Evolutionary conservation across 2,888 invertebrate species (phyloP), one percentile per base, ranked within the genome.

Genomic region (Buathra laborator): DNA sequence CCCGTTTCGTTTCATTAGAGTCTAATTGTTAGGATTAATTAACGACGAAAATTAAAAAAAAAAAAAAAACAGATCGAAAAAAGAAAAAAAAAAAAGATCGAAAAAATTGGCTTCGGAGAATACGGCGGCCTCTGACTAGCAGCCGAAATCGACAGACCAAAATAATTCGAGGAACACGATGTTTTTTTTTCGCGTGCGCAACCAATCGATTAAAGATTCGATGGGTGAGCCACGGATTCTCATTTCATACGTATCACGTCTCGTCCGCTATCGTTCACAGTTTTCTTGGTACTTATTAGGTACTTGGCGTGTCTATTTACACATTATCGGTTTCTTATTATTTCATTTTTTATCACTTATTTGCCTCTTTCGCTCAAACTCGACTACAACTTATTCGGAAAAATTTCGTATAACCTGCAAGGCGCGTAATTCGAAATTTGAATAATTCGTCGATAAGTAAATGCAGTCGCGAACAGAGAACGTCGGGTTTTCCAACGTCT

Each of bases 91-190:
- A 56, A 32, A 66, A 37, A 37, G 3, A 0, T 9, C 6, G 9
- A 37, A 32, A 19, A 32, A 48, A 29, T 48, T 66, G 59, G 29
- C n/a, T 64, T 44, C 12, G 29, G 56, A 67, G 62, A 51, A 77
- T 59, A 80, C 67, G 68, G 79, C 85, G 83, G 84, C 87, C 80
- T 88, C 83, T 88, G 89, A 91, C 89, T 90, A 90, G 89, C 89
- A 90, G 88, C 89, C 88, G 84, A 87, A 74, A 84, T 84, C 74
- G 86, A 86, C 80, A 76, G 85, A 85, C 76, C 67, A 48, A 74
- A 79, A 78, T 66, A 59, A 81, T 71, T 64, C 51, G 81, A 86
- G 72, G 68, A 83, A 79, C 68, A 81, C 56, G 71, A 10, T 10
- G 37, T 16, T 70, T 2, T 24, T 24, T 24, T 24, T 24, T 62